Percentiles rank a stretch among this genome's conserved stretches.
These are phyloP conservation scores for Agrochola circellaris DNA, from an alignment of 2,888 invertebrate genomes.

Conservation along the genomic window DNA sequence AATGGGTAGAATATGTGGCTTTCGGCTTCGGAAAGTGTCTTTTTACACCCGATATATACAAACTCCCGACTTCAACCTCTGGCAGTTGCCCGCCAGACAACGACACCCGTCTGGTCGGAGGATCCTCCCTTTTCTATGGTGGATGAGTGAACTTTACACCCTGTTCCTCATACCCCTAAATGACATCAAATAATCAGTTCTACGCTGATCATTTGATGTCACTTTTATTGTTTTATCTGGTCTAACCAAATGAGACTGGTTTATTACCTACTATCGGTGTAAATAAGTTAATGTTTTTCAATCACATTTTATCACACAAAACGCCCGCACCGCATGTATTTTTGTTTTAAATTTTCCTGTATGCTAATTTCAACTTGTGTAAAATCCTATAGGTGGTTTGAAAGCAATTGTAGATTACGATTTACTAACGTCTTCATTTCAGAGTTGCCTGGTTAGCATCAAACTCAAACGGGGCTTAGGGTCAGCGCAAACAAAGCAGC, in stretches of 20 bases:
- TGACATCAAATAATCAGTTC: background rate
- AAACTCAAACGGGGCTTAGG: background rate
- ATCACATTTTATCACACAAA: background rate
- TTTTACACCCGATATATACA: no score
- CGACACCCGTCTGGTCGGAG: no score
- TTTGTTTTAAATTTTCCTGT: slow-evolving; percentile 10
- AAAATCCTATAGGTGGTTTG: background rate
- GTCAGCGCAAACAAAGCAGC: background rate
- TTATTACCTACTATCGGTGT: background rate
- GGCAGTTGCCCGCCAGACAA: no score
- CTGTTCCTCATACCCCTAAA: no score
- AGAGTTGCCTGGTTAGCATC: background rate
- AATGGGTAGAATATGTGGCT: no score
- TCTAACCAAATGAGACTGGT: background rate
- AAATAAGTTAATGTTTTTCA: background rate
- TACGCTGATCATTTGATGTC: no score
- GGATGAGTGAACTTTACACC: no score
- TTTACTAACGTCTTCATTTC: background rate
- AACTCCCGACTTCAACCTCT: no score
- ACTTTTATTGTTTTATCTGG: background rate
- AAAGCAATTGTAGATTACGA: background rate
- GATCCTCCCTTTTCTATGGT: no score
- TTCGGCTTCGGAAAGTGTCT: no score
- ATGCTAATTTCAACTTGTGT: slow-evolving; percentile 8
- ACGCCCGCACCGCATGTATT: background rate